Base-by-base conservation (phyloP, 2,113 vertebrate species). In the Madoqua kirkii region DNA sequence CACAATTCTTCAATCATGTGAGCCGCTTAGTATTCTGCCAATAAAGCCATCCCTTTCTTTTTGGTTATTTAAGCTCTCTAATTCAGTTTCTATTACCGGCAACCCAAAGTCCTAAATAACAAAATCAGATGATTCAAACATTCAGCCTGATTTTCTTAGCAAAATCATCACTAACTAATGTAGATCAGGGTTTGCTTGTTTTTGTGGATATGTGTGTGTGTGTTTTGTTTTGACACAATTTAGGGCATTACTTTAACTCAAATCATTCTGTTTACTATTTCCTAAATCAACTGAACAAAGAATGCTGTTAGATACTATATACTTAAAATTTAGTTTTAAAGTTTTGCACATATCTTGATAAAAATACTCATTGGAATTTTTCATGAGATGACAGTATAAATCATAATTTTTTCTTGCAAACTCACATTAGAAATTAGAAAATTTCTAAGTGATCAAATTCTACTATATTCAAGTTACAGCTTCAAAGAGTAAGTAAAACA, bases 51-150 rank as follows among this genome's bases (percentile, higher is more conserved):
- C 48, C 17, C 33, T 17, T 87, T 43, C 60, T 29, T 40, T 40
- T 89, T 59, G 40, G 88, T 84, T 87, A 31, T 64, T 86, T 59
- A 91, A 95, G 67, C 36, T 81, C 33, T 92, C 27, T 92, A 59
- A 60, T n/a, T 92, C 33, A 64, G 52, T 86, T 92, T 93, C 60
- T 78, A 48, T 95, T 71, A 92, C 25, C 15, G 89, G 7, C 27
- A 93, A 86, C 67, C 60, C 74, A 92, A 29, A 92, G 84, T 94
- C 79, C 79, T 94, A 27, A 96, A 86, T 40, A 92, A 96, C 54
- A 93, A 92, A 93, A 87, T 62, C 60, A 59, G 13, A 55, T 78
- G 31, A 93, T 84, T 84, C 45, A 83, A 55, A 82, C 33, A 92
- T 64, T 92, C 43, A 54, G 52, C 15, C 15, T 93, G n/a, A 62